Percentiles rank a stretch among this genome's conserved stretches.
phyloP scores from a whole-genome alignment of 2,113 vertebrate genomes.

The Nothoprocta pentlandii region DNA sequence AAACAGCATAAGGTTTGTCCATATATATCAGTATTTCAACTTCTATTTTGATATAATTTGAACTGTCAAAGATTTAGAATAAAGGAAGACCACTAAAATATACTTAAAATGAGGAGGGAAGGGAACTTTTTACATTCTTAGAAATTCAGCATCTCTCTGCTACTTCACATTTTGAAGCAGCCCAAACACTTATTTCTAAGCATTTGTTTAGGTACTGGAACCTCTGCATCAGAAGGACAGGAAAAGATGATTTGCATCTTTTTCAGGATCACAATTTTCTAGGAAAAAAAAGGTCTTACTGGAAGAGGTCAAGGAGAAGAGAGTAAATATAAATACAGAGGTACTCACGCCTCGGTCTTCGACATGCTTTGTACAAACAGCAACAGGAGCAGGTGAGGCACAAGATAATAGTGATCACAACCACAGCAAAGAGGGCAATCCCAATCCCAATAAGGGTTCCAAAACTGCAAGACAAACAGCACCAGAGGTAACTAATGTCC shows the following conservation, averaged over 20 bases:
- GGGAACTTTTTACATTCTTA: neutral
- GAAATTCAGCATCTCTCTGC: neutral
- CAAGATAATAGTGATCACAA: conserved; percentile 79
- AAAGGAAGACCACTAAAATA: neutral
- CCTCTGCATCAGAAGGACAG: neutral
- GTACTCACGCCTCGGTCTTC: conserved; percentile 85
- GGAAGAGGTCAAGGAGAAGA: neutral
- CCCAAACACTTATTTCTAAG: neutral
- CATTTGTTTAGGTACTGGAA: neutral
- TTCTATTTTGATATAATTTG: neutral
- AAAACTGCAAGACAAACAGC: conserved; percentile 62
- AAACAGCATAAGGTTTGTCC: neutral
- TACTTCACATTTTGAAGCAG: neutral
- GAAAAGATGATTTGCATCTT: neutral
- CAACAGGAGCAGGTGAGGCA: conserved; percentile 94
- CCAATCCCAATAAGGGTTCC: conserved; percentile 68
- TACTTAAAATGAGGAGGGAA: neutral
- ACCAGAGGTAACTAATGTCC: neutral
- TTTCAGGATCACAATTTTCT: neutral
- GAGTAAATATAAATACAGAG: neutral
- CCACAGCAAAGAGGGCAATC: conserved; percentile 44
- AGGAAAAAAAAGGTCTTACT: neutral
- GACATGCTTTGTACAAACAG: conserved; percentile 90
- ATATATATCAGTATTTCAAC: neutral
- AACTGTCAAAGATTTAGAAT: neutral